phyloP scores from a whole-genome alignment of 2,888 invertebrate species.

The Drosophila melanocephala region DNA sequence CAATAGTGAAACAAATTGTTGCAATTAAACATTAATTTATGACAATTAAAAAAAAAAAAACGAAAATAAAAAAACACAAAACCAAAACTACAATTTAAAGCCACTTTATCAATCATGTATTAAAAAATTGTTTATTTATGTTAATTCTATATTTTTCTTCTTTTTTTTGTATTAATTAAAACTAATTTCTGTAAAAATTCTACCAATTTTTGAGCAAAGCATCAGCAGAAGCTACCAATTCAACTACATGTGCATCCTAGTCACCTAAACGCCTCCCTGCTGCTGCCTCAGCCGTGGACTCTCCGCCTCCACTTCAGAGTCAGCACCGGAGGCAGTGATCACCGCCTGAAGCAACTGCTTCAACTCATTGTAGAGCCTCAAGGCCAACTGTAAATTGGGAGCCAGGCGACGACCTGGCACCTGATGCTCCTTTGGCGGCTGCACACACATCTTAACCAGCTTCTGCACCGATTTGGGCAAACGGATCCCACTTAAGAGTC shows the following conservation, averaged over 20 bases:
- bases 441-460: constrained; percentile 80
- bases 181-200: constrained; percentile 69
- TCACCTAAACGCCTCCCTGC: constrained; percentile 27
- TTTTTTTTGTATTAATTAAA: constrained; percentile 40
- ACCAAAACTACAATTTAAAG: constrained; percentile 21
- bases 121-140: constrained; percentile 49
- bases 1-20: constrained; percentile 60
- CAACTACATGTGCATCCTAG: constrained; percentile 15
- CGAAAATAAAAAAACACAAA: constrained; percentile 43
- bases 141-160: constrained; percentile 34
- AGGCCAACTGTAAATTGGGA: constrained; percentile 79
- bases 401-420: constrained; percentile 74
- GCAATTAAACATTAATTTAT: constrained; percentile 67
- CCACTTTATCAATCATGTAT: constrained; percentile 38
- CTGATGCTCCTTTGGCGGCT: constrained; percentile 79
- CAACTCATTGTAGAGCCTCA: constrained; percentile 83
- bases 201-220: constrained; percentile 55
- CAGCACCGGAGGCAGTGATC: constrained; percentile 58
- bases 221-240: constrained; percentile 22
- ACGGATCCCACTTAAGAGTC: constrained; percentile 79
- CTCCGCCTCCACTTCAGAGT: constrained; percentile 44
- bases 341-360: constrained; percentile 80
- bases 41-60: constrained; percentile 58
- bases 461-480: constrained; percentile 74
- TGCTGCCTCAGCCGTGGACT: constrained; percentile 29